These are phyloP conservation scores for Ectemnius lituratus DNA, from an alignment of 2,888 invertebrate species.

Conservation along the genomic window DNA sequence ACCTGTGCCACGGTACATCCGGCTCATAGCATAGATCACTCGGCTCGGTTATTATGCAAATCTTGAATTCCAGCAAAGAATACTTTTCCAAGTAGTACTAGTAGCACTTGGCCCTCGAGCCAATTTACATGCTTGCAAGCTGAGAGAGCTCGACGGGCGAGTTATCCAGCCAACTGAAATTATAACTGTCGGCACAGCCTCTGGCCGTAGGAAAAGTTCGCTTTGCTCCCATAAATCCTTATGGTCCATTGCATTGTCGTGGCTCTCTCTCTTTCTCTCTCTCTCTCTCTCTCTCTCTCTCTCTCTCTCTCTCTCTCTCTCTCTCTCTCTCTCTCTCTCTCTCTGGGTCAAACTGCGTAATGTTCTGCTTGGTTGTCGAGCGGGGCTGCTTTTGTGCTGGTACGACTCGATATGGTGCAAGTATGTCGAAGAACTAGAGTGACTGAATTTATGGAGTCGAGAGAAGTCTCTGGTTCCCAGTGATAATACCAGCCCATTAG, in stretches of 20 bases:
- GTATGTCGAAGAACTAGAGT: no score
- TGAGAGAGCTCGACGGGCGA: neutral
- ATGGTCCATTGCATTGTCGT: neutral
- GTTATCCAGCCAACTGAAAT: slow-evolving; percentile 31
- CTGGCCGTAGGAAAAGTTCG: slow-evolving; percentile 42
- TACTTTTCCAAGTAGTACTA: slow-evolving; percentile 57
- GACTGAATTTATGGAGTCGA: neutral
- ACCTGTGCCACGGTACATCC: slow-evolving; percentile 42
- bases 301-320: no score
- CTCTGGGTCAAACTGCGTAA: no score
- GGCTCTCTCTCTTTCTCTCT: no score
- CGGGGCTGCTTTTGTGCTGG: no score
- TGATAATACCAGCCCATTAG: no score
- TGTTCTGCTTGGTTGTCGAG: no score
- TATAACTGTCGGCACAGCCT: slow-evolving; percentile 34
- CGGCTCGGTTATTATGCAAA: slow-evolving; percentile 66
- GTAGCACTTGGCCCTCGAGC: neutral
- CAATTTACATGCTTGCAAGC: slow-evolving; percentile 55
- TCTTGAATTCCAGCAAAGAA: slow-evolving; percentile 64
- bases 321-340: no score
- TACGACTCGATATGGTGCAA: no score
- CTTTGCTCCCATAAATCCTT: slow-evolving; percentile 44
- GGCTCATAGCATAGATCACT: slow-evolving; percentile 36
- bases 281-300: no score
- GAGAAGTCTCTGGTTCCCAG: no score